Evolutionary conservation across 1,140 invertebrate genomes (phyloP).

Genomic region (Drosophila tristis): DNA sequence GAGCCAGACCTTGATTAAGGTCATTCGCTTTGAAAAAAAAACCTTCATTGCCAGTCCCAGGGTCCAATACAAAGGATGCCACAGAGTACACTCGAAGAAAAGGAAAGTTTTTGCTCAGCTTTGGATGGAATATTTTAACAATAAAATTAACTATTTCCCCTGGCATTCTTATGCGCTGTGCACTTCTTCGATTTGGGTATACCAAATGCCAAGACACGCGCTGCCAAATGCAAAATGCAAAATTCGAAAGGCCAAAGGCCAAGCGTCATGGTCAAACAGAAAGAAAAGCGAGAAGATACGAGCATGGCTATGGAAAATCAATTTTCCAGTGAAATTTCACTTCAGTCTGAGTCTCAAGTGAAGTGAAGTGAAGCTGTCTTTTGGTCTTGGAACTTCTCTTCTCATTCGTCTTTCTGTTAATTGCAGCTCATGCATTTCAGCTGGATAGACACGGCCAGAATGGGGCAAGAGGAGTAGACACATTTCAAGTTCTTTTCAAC

Average conservation of each 20-base stretch:
- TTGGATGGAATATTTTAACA: background rate
- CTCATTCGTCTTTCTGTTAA: constrained; percentile 48
- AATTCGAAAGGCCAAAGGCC: constrained; percentile 31
- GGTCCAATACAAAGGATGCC: constrained; percentile 32
- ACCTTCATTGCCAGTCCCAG: background rate
- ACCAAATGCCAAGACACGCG: constrained; percentile 52
- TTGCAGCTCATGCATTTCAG: constrained; percentile 31
- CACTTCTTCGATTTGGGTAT: constrained; percentile 2
- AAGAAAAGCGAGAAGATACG: background rate
- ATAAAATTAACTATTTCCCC: background rate
- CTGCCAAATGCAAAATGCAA: constrained; percentile 6
- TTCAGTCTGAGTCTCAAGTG: constrained; percentile 9
- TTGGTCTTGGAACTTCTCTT: constrained; percentile 6
- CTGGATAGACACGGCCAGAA: background rate
- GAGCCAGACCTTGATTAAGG: constrained; percentile 78
- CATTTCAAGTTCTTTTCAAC: constrained; percentile 26
- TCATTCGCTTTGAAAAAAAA: constrained; percentile 66
- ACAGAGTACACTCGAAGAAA: constrained; percentile 21
- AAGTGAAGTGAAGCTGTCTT: constrained; percentile 11
- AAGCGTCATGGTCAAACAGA: constrained; percentile 26
- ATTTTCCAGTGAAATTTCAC: constrained; percentile 52
- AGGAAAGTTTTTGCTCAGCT: background rate
- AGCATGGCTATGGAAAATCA: constrained; percentile 33
- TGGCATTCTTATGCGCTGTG: background rate
- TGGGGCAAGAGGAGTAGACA: constrained; percentile 7